Base-by-base conservation (phyloP, 1,140 invertebrate species). In the Charaxes varanes region DNA sequence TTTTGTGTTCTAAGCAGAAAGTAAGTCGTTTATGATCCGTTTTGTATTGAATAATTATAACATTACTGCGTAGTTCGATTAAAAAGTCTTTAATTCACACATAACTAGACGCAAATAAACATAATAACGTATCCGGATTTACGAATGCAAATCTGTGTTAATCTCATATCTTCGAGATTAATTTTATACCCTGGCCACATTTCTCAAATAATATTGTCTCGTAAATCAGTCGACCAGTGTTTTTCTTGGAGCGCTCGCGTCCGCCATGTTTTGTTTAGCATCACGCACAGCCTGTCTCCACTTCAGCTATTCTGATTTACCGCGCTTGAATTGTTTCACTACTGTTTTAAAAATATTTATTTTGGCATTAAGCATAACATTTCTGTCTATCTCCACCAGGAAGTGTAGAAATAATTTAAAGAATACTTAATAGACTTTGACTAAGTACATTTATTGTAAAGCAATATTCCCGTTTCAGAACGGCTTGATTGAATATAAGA, bases 141-240 rank as follows among this genome's bases (percentile, higher is more conserved):
- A 23, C 33, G 34, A 40, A 43, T 44, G 36, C 44, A 40, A 43
- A 52, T 41, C 42, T 66, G 58, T 63, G 61, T 73, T 71, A 72
- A 67, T 67, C 51, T 59, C 45, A 60, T 60, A 60, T 62, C 70
- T 76, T 70, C 65, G 47, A 51, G 55, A 72, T 68, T 68, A 69
- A 74, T 70, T 76, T 77, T 79, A 77, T 77, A 70, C n/a, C 63
- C 53, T 62, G 57, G 67, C 68, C 51, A 66, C 62, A 77, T 77
- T 76, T 73, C 64, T 77, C 47, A 69, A 71, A 77, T 77, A 62
- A 72, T 74, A 71, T 79, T 74, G 72, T 78, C 62, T 72, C 70
- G 74, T 82, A 82, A 82, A 82, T 82, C 74, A 82, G 74, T 78
- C 73, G 62, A 45, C 50, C 50, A 38, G 62, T 82, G 73, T 82